phyloP scores from a whole-genome alignment of 2,797 vertebrate genomes.

The Sebastes taczanowskii region DNA sequence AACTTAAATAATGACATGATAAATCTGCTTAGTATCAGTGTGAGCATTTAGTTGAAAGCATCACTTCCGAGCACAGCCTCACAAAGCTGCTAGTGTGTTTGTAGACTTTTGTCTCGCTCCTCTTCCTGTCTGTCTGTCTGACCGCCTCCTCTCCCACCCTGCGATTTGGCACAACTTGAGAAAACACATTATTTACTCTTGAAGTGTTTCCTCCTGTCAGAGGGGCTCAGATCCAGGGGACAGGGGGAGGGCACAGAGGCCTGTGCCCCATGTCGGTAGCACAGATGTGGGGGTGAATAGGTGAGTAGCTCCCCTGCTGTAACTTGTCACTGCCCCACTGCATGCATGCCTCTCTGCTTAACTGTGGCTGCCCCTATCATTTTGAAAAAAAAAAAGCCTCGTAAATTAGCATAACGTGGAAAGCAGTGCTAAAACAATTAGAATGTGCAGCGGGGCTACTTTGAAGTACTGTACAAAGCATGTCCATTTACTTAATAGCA shows the following conservation, averaged over 20 bases:
- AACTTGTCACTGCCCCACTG: slow-evolving; percentile 22
- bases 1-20: not conserved
- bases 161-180: slow-evolving; percentile 72
- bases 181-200: slow-evolving; percentile 78
- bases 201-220: slow-evolving; percentile 69
- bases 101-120: slow-evolving; percentile 33
- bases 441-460: not conserved
- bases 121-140: slow-evolving; percentile 54
- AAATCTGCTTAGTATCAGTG: not conserved
- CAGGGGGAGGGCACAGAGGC: slow-evolving; percentile 33
- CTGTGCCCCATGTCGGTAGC: slow-evolving; percentile 24
- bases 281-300: slow-evolving; percentile 61
- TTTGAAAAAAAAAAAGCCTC: not conserved
- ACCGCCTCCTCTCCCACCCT: slow-evolving; percentile 36
- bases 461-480: slow-evolving; percentile 34
- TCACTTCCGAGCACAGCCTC: not conserved
- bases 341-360: slow-evolving; percentile 18
- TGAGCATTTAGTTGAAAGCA: not conserved
- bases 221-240: slow-evolving; percentile 44
- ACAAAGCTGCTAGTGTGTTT: slow-evolving; percentile 33
- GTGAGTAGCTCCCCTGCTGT: slow-evolving; percentile 33
- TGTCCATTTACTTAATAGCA: slow-evolving; percentile 48
- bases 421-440: slow-evolving; percentile 47
- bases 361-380: not conserved
- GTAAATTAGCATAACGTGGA: slow-evolving; percentile 33